Evolutionary conservation across 2,113 vertebrate genomes (phyloP), one percentile per base, ranked within the genome.

Genomic region (Apus apus): DNA sequence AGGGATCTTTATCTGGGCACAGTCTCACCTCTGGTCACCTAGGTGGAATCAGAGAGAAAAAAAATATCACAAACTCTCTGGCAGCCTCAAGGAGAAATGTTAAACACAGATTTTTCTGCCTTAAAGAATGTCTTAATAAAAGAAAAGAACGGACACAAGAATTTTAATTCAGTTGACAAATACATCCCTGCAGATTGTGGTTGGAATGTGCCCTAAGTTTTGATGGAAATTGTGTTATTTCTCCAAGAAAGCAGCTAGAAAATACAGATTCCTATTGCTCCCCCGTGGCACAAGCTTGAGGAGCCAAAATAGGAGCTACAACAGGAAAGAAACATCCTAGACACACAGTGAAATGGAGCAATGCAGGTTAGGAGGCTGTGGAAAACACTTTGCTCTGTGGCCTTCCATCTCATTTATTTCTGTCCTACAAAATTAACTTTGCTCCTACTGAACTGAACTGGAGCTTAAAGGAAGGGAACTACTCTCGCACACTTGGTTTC

Each of bases 361-460:
- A n/a, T 72, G 65, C 87, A 68, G 74, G n/a, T 89, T 51, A 91
- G 85, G 53, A 91, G 87, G 57, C 80, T 92, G 87, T 89, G 91
- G 66, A 95, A 97, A 95, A 87, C 65, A 40, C 75, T 91, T 61
- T 89, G 53, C 38, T 89, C 96, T 85, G 85, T 93, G 87, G 93
- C 92, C 90, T 96, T 96, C 95, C 90, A 87, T 87, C 87, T 95
- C 95, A 95, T 94, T 96, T 95, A 91, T 95, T 96, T 93, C 78
- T 29, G 87, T 91, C 95, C 74, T 96, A 96, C 81, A 82, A 97
- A 96, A 94, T 96, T 94, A 96, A 91, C 93, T 96, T 90, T 87
- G 90, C 48, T 95, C 29, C 53, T 78, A 76, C 77, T 94, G 93
- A 94, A 95, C 77, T 75, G 89, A 91, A 89, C 61, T 25, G 0